These are phyloP conservation scores for Stegana nigrithorax DNA, from an alignment of 2,888 invertebrate species.

Conservation along the genomic window DNA sequence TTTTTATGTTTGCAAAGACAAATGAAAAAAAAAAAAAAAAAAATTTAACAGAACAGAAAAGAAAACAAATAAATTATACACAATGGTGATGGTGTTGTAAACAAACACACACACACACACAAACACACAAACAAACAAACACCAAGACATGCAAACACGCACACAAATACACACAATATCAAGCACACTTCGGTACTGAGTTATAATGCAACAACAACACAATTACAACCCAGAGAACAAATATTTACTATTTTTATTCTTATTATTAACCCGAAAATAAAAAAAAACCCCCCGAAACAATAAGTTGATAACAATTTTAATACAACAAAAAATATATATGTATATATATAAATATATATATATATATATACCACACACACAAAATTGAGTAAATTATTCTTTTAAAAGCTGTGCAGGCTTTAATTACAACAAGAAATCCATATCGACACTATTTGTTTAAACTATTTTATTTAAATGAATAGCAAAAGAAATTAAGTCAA, in stretches of 20 bases:
- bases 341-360: background rate
- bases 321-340: background rate
- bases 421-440: background rate
- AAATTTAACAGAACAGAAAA: constrained; percentile 25
- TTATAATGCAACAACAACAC: background rate
- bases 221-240: too few relatives aligned
- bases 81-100: constrained; percentile 65
- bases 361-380: background rate
- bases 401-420: too few relatives aligned
- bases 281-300: too few relatives aligned
- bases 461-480: too few relatives aligned
- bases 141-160: background rate
- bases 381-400: too few relatives aligned
- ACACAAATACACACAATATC: constrained; percentile 22
- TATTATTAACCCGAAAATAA: too few relatives aligned
- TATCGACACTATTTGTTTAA: background rate
- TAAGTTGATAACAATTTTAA: too few relatives aligned
- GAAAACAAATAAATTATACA: constrained; percentile 40
- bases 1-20: constrained; percentile 11
- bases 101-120: constrained; percentile 40
- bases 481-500: too few relatives aligned
- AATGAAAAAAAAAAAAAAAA: constrained; percentile 33
- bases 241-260: too few relatives aligned
- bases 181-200: background rate
- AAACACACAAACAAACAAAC: constrained; percentile 14